These are phyloP conservation scores for Pampusana beccarii DNA, from an alignment of 2,113 vertebrate genomes.

Conservation along the genomic window DNA sequence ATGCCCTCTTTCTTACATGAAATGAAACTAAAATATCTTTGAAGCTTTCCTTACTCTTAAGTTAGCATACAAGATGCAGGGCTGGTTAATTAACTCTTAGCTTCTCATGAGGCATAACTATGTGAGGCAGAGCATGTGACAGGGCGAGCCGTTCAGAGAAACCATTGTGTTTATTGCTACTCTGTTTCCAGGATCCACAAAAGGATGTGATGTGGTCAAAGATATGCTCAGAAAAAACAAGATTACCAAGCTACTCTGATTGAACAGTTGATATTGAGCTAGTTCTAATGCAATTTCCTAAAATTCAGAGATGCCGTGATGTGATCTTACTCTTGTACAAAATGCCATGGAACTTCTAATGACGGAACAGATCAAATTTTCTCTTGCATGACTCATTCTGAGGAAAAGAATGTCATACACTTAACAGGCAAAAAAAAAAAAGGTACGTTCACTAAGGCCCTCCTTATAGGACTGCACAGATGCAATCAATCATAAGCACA, in stretches of 20 bases:
- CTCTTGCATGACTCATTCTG: slow-evolving; percentile 36
- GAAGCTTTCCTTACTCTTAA: neutral
- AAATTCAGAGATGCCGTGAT: slow-evolving; percentile 10
- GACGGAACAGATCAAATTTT: slow-evolving; percentile 38
- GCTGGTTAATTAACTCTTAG: neutral
- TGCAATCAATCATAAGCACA: neutral
- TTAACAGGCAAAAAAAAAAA: neutral
- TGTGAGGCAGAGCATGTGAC: neutral
- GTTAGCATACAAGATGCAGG: neutral
- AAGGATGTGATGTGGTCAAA: neutral
- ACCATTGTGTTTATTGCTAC: neutral
- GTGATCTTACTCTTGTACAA: neutral
- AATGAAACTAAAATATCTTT: neutral
- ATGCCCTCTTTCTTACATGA: neutral
- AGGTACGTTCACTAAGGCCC: neutral
- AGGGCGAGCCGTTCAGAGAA: neutral
- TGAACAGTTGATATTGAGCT: neutral
- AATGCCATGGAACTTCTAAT: slow-evolving; percentile 37
- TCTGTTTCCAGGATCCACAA: neutral
- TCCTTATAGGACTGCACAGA: neutral
- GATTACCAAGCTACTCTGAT: neutral
- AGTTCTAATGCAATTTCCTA: slow-evolving; percentile 30
- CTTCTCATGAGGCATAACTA: neutral
- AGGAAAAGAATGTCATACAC: neutral
- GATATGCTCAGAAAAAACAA: neutral